phyloP scores from a whole-genome alignment of 1,140 invertebrate genomes.

The Apis mellifera region DNA sequence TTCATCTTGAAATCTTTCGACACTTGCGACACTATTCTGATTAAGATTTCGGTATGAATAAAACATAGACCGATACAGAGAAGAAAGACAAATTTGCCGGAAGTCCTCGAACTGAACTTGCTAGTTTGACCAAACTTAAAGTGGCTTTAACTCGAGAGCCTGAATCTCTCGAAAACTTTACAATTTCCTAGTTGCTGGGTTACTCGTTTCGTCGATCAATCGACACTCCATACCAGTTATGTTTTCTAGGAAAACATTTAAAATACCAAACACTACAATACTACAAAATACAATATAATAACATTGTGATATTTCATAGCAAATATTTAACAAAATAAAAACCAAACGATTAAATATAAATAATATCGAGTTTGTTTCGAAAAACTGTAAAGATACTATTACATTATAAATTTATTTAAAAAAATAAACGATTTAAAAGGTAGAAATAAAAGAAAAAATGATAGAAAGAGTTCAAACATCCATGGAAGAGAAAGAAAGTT shows the following conservation, averaged over 20 bases:
- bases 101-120: not conserved
- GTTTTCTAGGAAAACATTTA: not conserved
- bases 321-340: too few relatives aligned
- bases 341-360: too few relatives aligned
- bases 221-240: too few relatives aligned
- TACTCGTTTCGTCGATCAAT: not conserved
- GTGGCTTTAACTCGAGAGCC: constrained; percentile 10
- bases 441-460: not conserved
- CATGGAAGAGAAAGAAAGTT: not conserved
- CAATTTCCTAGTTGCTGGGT: too few relatives aligned
- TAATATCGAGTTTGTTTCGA: not conserved
- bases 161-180: not conserved
- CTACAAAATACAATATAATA: too few relatives aligned
- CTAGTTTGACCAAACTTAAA: constrained; percentile 19
- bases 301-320: too few relatives aligned
- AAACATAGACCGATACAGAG: constrained; percentile 16
- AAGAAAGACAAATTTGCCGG: constrained; percentile 28
- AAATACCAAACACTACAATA: too few relatives aligned
- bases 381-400: too few relatives aligned
- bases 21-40: not conserved
- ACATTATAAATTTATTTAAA: too few relatives aligned
- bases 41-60: constrained; percentile 18
- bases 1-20: not conserved
- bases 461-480: not conserved
- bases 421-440: too few relatives aligned